Evolutionary conservation across 2,888 invertebrate species (phyloP), one percentile per base, ranked within the genome.

Genomic region (Papilio gigon): DNA sequence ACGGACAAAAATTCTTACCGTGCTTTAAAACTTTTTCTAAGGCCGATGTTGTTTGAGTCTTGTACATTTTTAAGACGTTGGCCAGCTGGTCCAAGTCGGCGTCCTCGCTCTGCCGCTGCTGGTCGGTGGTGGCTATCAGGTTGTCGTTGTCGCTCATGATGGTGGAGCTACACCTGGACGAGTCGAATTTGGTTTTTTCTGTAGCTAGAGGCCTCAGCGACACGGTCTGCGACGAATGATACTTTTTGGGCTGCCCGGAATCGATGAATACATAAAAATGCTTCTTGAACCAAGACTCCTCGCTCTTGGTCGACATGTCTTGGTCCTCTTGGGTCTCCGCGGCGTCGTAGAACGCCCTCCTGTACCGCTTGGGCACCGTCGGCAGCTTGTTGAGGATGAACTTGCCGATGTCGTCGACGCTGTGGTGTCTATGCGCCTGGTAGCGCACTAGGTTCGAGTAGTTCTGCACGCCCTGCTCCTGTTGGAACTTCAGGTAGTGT

Each of bases 331-430:
- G 75, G 17, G 76, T 77, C 33, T 84, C 84, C 0, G 78, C 75
- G 20, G 87, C 84, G 25, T 87, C 86, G 40, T 84, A 83, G 68
- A 84, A 80, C 17, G 74, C 59, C 72, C 76, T 78, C 22, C 71
- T 68, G 12, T 73, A 70, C 25, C 72, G 73, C 4, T 73, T 33
- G 6, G 84, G 80, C 47, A 87, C 9, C 17, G 75, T 75, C 5
- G 90, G 90, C 70, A 90, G 76, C 77, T 89, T 90, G 35, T 83
- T 78, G 1, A 90, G 73, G 61, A 90, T 90, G 65, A 74, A 88
- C 71, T 90, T 90, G n/a, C 90, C 90, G 9, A 90, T 90, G 65
- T 90, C 90, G 42, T 90, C 86, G 4, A 90, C 90, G 14, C 77
- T 86, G 53, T 90, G 90, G 65, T 90, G 90, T 72, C 73, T 84